phyloP scores from a whole-genome alignment of 2,113 vertebrate species.

The Chaenogobius annularis region DNA sequence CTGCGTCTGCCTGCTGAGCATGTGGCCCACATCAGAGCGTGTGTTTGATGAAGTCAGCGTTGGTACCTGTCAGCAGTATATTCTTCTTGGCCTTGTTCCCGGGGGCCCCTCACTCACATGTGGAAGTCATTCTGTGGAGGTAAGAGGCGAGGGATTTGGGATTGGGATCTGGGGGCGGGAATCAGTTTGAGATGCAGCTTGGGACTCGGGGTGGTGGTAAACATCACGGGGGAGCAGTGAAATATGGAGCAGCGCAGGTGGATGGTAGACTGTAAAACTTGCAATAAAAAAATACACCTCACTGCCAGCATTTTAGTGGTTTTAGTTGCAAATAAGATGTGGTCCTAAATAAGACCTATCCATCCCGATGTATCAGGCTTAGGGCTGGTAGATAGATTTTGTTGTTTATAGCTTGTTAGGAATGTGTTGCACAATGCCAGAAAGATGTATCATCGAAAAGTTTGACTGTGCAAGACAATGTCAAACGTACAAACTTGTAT shows the following conservation, averaged over 20 bases:
- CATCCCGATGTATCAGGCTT: neutral
- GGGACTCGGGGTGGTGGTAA: conserved; percentile 8
- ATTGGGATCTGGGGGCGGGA: conserved; percentile 51
- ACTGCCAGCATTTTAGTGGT: neutral
- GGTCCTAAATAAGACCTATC: neutral
- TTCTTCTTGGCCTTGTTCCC: conserved; percentile 59
- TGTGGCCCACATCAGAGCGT: conserved; percentile 56
- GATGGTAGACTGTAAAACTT: neutral
- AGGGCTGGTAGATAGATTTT: no score
- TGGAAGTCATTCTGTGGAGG: conserved; percentile 70
- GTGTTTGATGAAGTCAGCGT: conserved; percentile 68
- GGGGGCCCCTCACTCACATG: conserved; percentile 64
- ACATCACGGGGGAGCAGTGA: conserved; percentile 13
- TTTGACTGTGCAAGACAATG: neutral
- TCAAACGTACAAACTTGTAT: neutral
- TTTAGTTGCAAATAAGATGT: neutral
- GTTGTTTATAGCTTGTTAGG: no score
- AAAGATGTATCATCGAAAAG: neutral
- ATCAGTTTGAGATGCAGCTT: conserved; percentile 32
- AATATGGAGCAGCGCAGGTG: neutral
- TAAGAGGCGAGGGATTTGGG: conserved; percentile 42
- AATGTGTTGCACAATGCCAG: neutral
- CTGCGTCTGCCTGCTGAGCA: conserved; percentile 52
- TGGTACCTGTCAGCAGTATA: conserved; percentile 71
- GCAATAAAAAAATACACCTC: neutral